Evolutionary conservation across 2,113 vertebrate genomes (phyloP).

Genomic region (Datnioides undecimradiatus): DNA sequence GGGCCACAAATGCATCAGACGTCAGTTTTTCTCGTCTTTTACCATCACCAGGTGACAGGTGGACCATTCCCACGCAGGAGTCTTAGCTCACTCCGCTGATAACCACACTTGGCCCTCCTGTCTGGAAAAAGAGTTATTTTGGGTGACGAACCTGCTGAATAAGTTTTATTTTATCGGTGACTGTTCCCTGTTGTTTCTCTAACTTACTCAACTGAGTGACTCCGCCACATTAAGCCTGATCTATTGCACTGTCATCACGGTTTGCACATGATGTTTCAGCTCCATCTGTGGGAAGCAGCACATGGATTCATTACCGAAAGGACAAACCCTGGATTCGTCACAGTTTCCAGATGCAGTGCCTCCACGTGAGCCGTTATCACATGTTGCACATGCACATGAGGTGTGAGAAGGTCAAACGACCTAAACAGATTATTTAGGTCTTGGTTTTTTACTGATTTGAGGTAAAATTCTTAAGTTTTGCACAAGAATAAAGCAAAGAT

Average conservation of each 20-base stretch:
- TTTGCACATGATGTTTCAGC: background rate
- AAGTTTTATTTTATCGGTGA: conserved; percentile 15
- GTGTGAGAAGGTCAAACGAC: no score
- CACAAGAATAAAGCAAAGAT: no score
- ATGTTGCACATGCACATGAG: no score
- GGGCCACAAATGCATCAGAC: background rate
- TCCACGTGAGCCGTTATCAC: no score
- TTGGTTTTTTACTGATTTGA: no score
- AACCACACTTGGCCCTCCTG: background rate
- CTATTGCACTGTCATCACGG: background rate
- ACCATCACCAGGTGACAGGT: conserved; percentile 39
- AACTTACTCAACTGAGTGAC: background rate
- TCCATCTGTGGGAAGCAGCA: background rate
- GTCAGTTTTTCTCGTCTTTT: conserved; percentile 1
- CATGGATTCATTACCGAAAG: background rate
- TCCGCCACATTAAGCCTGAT: background rate
- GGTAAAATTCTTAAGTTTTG: no score
- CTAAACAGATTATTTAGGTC: no score
- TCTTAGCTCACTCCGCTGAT: background rate
- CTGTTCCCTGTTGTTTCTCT: conserved; percentile 16
- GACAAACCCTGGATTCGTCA: background rate
- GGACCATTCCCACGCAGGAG: conserved; percentile 49
- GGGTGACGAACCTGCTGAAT: conserved; percentile 34
- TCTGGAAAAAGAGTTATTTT: conserved; percentile 39
- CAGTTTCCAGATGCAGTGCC: no score